These are phyloP conservation scores for Subacronicta megacephala DNA, from an alignment of 2,888 invertebrate genomes.

Conservation along the genomic window DNA sequence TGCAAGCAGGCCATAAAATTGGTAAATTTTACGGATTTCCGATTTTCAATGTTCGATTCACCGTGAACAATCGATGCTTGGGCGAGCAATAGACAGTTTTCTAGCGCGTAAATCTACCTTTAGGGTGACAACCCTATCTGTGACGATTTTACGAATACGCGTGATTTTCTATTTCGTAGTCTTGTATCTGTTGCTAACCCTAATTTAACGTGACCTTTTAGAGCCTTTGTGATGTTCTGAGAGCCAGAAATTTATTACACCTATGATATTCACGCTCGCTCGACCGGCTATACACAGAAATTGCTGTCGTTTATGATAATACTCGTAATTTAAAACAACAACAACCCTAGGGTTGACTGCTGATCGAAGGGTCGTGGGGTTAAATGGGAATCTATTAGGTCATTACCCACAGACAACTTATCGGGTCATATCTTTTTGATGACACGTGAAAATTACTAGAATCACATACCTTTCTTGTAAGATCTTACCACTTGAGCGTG, in stretches of 20 bases:
- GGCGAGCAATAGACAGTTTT: slow-evolving; percentile 68
- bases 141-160: slow-evolving; percentile 32
- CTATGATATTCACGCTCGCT: slow-evolving; percentile 41
- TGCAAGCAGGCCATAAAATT: slow-evolving; percentile 67
- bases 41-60: slow-evolving; percentile 73
- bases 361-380: slow-evolving; percentile 48
- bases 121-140: slow-evolving; percentile 51
- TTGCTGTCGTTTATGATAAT: slow-evolving; percentile 50
- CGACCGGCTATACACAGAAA: slow-evolving; percentile 29
- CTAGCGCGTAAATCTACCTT: slow-evolving; percentile 60
- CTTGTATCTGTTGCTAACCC: slow-evolving; percentile 20
- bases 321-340: slow-evolving; percentile 53
- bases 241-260: slow-evolving; percentile 40
- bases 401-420: slow-evolving; percentile 49
- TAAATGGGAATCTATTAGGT: slow-evolving; percentile 42
- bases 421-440: slow-evolving; percentile 33
- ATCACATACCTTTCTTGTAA: slow-evolving; percentile 13
- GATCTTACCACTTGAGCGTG: not conserved
- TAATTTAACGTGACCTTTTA: slow-evolving; percentile 47
- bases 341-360: slow-evolving; percentile 44
- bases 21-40: slow-evolving; percentile 74
- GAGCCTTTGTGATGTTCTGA: slow-evolving; percentile 25
- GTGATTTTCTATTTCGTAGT: slow-evolving; percentile 42
- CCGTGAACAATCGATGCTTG: slow-evolving; percentile 66
- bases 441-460: slow-evolving; percentile 43